These are phyloP conservation scores for Kuschelorhynchus macadamiae DNA, from an alignment of 2,888 invertebrate species.

Conservation along the genomic window DNA sequence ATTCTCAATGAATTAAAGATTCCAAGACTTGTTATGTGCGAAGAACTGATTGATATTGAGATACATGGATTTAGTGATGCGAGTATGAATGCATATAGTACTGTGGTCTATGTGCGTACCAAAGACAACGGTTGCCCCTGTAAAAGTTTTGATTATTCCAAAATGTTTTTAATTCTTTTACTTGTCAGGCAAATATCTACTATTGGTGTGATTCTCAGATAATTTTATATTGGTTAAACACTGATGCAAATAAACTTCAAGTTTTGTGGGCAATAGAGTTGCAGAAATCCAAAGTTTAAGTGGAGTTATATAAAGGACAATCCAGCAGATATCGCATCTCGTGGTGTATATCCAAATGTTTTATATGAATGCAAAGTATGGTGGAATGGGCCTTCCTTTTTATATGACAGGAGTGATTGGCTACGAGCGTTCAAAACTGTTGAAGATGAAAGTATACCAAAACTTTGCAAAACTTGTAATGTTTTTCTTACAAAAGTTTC, in stretches of 20 bases:
- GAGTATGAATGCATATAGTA: constrained; percentile 40
- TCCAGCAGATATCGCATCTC: neutral
- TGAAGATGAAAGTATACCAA: no score
- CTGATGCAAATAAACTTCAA: neutral
- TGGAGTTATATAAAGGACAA: neutral
- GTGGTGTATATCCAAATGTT: no score
- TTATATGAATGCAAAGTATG: neutral
- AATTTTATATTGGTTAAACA: neutral
- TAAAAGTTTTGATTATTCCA: constrained; percentile 46
- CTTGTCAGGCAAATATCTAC: neutral
- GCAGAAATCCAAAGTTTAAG: constrained; percentile 1
- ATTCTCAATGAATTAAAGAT: constrained; percentile 41
- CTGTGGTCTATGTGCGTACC: constrained; percentile 44
- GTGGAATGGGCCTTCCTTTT: constrained; percentile 1
- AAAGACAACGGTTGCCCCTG: constrained; percentile 43
- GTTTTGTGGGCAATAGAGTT: neutral
- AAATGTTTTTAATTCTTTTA: constrained; percentile 11
- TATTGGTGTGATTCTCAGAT: constrained; percentile 6
- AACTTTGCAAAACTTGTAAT: no score
- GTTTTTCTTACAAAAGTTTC: no score
- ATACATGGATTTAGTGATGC: constrained; percentile 53
- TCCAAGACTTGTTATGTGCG: constrained; percentile 28
- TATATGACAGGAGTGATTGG: neutral
- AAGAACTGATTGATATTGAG: constrained; percentile 25
- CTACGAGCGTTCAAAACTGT: neutral